These are phyloP conservation scores for Eptatretus burgeri DNA, from an alignment of 2,113 vertebrate genomes.

Conservation along the genomic window DNA sequence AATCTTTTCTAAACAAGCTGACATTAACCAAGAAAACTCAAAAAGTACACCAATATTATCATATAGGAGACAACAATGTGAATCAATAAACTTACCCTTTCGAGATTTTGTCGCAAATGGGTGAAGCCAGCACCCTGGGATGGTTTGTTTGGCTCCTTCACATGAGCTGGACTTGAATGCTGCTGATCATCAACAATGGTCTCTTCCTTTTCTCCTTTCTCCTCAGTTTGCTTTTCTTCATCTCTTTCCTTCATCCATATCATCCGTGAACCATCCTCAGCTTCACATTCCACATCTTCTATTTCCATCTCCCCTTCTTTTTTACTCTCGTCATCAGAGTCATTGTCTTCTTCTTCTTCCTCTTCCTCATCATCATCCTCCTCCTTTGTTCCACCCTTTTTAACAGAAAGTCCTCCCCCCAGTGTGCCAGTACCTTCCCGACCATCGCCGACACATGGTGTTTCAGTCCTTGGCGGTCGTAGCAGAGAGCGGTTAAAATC, in stretches of 20 bases:
- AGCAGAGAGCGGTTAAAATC: constrained; percentile 80
- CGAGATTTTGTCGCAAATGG: constrained; percentile 2
- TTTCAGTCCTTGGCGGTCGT: constrained; percentile 11
- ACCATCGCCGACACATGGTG: no score
- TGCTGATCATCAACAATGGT: neutral
- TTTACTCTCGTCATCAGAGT: neutral
- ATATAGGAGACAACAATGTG: no score
- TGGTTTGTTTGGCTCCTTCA: no score
- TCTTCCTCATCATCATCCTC: neutral
- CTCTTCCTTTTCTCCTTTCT: neutral
- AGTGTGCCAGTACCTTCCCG: no score
- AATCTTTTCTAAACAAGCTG: no score
- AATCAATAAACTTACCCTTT: neutral
- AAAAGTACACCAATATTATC: no score
- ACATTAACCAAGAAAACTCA: no score
- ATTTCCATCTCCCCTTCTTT: neutral
- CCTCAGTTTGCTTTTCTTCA: neutral
- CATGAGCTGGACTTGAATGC: no score
- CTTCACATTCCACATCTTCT: neutral
- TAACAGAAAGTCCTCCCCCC: no score
- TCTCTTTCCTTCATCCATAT: no score
- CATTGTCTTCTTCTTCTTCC: neutral
- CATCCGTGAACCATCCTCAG: neutral
- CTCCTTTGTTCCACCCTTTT: neutral
- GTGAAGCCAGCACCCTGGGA: neutral